Base-by-base conservation (phyloP, 2,888 invertebrate species). In the Asteroscopus sphinx region DNA sequence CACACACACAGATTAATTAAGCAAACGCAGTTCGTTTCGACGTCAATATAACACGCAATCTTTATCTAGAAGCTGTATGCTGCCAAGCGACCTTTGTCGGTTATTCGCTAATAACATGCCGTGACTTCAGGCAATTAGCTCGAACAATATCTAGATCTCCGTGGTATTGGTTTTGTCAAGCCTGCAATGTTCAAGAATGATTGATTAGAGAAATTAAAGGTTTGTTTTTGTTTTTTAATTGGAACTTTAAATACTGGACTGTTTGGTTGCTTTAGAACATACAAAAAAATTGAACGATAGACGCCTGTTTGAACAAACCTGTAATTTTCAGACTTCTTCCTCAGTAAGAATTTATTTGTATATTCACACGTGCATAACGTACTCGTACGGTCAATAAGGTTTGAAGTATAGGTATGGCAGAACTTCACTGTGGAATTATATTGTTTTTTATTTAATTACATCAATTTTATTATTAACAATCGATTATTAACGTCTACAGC, bases 401-500 rank as follows among this genome's bases (percentile, higher is more conserved):
- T n/a, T n/a, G n/a, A n/a, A n/a, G n/a, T n/a, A n/a, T n/a, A n/a
- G n/a, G n/a, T n/a, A n/a, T n/a, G n/a, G n/a, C n/a, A n/a, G n/a
- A n/a, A n/a, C n/a, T n/a, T n/a, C n/a, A n/a, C n/a, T n/a, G n/a
- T n/a, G n/a, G n/a, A 7, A 26, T 26, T 26, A 3, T 6, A 26
- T 26, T 26, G 26, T 6, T 26, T 6, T 26, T 6, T 36, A 28
- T 5, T n/a, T n/a, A n/a, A n/a, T n/a, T n/a, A n/a, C n/a, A n/a
- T 16, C n/a, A 4, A 9, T 21, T 32, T 17, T 11, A 17, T 39
- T 35, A 21, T 26, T 32, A 26, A 51, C 45, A 17, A n/a, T n/a
- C n/a, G n/a, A 39, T 0, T 41, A n/a, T 68, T 56, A 1, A 42
- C 33, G 35, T 72, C 83, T 76, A 68, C 88, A 96, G 98, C 68